Conservation (phyloP, 2,113 vertebrate genomes). For the Sceloporus tristichus region DNA sequence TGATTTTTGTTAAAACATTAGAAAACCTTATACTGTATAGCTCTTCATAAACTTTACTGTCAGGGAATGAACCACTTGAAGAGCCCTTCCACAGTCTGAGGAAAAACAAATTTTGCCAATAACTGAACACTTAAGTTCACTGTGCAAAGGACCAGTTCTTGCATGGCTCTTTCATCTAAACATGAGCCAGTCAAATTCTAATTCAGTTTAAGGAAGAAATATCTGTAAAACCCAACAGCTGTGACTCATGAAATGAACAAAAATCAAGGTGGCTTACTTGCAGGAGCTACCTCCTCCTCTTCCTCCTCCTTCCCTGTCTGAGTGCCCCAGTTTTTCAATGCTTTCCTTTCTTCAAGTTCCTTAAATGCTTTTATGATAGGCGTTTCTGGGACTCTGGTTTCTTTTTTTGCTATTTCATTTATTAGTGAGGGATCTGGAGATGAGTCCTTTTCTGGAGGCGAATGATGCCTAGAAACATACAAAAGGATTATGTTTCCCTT, state of each 20-base stretch:
- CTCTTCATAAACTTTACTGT: neutral
- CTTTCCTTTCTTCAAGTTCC: conserved; percentile 88
- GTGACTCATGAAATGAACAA: neutral
- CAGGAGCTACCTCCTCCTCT: conserved; percentile 14
- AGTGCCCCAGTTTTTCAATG: conserved; percentile 85
- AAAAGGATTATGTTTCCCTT: neutral
- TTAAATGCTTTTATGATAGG: conserved; percentile 91
- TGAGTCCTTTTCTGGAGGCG: conserved; percentile 80
- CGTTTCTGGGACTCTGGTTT: conserved; percentile 78
- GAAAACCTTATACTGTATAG: no score
- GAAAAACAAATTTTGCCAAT: no score
- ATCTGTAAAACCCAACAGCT: neutral
- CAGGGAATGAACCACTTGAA: neutral
- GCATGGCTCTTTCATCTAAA: neutral
- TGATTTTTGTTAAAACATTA: neutral
- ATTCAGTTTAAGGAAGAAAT: neutral
- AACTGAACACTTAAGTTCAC: no score
- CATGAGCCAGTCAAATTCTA: neutral
- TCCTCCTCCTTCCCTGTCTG: conserved; percentile 81
- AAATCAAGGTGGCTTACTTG: conserved; percentile 66
- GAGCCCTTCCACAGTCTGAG: neutral
- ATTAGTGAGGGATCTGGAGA: conserved; percentile 64
- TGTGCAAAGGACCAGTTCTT: no score
- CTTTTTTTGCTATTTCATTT: conserved; percentile 70
- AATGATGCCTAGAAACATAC: conserved; percentile 68